A percentile compares a stretch with the other conserved stretches of the same genome.
These are phyloP conservation scores for Diaprepes abbreviatus DNA, from an alignment of 2,888 invertebrate genomes.

Conservation along the genomic window DNA sequence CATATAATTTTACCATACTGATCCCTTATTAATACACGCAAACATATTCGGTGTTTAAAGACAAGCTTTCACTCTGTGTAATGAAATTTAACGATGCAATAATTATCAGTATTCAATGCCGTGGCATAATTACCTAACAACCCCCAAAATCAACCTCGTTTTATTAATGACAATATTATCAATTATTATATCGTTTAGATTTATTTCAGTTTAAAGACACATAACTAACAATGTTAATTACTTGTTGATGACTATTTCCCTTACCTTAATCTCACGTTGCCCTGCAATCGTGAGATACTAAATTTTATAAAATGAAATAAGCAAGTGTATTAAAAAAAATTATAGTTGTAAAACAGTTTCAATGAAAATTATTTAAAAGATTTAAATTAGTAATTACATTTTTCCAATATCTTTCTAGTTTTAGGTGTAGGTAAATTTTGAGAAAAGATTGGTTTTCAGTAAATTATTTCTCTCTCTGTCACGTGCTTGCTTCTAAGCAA, in stretches of 20 bases:
- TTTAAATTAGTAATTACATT: no score
- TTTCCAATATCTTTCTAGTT: no score
- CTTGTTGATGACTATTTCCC: constrained; percentile 5
- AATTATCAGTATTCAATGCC: constrained; percentile 8
- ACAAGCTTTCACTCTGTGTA: background rate
- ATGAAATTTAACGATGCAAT: background rate
- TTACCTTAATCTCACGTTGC: background rate
- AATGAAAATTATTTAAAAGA: no score
- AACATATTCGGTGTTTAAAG: background rate
- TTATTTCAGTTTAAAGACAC: constrained; percentile 6
- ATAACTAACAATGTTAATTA: background rate
- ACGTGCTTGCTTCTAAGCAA: no score
- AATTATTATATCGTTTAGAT: background rate
- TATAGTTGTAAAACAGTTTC: no score
- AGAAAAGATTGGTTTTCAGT: no score
- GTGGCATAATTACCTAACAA: constrained; percentile 1
- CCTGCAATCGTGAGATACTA: no score
- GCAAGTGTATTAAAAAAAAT: no score
- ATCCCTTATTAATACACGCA: constrained; percentile 1
- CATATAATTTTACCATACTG: no score
- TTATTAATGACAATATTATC: constrained; percentile 6
- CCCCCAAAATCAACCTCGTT: background rate
- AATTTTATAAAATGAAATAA: no score
- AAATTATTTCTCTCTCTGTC: no score
- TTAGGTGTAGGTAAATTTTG: no score